These are phyloP conservation scores for Neodiprion pinetum DNA, from an alignment of 1,140 invertebrate genomes.

Conservation along the genomic window DNA sequence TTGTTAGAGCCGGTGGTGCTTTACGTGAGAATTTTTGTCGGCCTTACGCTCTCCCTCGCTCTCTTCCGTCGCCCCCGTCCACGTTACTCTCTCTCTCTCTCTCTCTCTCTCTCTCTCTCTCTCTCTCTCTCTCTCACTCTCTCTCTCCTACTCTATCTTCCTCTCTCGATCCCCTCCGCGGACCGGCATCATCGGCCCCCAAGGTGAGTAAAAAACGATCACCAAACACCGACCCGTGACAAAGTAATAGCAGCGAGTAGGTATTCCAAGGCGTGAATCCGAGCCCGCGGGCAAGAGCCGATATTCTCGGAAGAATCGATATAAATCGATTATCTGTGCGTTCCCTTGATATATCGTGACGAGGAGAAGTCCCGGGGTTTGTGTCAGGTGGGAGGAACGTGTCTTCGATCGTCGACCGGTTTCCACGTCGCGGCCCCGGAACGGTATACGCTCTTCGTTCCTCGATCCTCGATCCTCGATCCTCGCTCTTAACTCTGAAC, in stretches of 20 bases:
- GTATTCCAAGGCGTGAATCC: neutral
- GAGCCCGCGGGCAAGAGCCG: neutral
- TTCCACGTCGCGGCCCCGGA: constrained; percentile 31
- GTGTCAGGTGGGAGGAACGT: constrained; percentile 33
- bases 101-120: no score
- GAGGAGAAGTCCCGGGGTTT: constrained; percentile 12
- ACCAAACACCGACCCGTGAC: constrained; percentile 11
- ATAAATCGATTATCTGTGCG: constrained; percentile 40
- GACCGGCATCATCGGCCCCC: neutral
- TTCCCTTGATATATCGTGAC: constrained; percentile 35
- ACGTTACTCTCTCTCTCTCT: no score
- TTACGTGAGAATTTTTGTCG: constrained; percentile 7
- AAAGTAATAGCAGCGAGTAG: constrained; percentile 1
- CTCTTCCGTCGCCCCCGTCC: neutral
- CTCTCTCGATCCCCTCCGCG: neutral
- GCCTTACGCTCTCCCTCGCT: neutral
- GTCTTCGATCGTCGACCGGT: constrained; percentile 20
- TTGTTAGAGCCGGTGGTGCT: constrained; percentile 11
- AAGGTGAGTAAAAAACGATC: neutral
- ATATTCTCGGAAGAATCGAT: constrained; percentile 24
- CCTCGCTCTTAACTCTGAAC: constrained; percentile 22
- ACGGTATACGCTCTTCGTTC: constrained; percentile 31
- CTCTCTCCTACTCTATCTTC: no score
- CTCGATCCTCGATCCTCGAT: neutral
- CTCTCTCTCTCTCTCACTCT: no score